These are phyloP conservation scores for Phocoena sinus DNA, from an alignment of 2,113 vertebrate genomes.

Conservation along the genomic window DNA sequence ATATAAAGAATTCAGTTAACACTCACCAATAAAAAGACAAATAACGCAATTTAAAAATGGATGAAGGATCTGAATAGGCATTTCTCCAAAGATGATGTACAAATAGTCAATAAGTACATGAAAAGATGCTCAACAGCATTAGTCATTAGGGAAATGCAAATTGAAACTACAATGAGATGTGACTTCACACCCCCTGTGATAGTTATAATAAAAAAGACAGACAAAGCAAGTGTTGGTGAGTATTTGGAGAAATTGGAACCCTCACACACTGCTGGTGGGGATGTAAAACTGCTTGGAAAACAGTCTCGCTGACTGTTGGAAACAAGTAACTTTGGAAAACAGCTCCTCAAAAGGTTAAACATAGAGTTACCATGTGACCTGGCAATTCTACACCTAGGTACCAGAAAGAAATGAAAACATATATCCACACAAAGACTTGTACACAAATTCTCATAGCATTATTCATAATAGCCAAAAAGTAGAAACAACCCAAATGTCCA, in stretches of 20 bases:
- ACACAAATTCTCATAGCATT: not conserved
- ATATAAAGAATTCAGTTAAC: not conserved
- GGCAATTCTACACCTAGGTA: not conserved
- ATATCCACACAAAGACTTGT: not conserved
- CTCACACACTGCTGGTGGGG: not conserved
- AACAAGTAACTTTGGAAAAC: not conserved
- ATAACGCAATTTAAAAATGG: not conserved
- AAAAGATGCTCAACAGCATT: not conserved
- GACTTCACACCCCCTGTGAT: not conserved
- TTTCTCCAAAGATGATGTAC: not conserved
- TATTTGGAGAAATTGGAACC: not conserved
- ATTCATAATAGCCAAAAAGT: not conserved
- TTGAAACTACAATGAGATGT: not conserved
- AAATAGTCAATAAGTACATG: not conserved
- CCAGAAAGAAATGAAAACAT: not conserved
- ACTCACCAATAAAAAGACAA: not conserved
- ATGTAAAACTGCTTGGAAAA: not conserved
- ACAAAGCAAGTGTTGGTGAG: not conserved
- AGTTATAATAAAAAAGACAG: not conserved
- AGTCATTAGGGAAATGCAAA: not conserved
- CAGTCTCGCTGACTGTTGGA: not conserved
- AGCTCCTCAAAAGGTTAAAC: not conserved
- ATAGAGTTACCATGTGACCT: not conserved
- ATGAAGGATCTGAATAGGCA: not conserved
- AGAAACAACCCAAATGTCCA: not conserved